Evolutionary conservation across 2,888 invertebrate species (phyloP).

Genomic region (Trilocha varians): DNA sequence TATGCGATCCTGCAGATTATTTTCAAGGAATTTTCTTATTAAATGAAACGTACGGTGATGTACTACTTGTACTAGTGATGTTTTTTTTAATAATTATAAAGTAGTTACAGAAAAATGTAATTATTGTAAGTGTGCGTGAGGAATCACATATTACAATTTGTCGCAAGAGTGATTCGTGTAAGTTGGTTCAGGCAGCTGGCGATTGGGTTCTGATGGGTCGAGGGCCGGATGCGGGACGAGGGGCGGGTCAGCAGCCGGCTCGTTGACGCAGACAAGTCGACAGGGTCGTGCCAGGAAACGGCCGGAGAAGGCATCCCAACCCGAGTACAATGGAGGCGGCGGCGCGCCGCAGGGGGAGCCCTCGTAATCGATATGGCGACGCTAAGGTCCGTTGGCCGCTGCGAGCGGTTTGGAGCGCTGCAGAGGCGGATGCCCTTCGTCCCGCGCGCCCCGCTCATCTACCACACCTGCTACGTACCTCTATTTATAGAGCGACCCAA

Average conservation of each 20-base stretch:
- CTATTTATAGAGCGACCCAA: slow-evolving; percentile 64
- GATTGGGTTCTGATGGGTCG: slow-evolving; percentile 44
- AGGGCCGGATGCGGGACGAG: slow-evolving; percentile 26
- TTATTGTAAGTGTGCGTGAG: too few relatives aligned
- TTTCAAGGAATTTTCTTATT: too few relatives aligned
- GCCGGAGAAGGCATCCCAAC: slow-evolving; percentile 67
- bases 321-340: slow-evolving; percentile 64
- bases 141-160: not conserved
- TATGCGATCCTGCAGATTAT: too few relatives aligned
- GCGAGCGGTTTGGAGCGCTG: slow-evolving; percentile 66
- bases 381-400: slow-evolving; percentile 73
- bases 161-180: slow-evolving; percentile 1
- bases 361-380: slow-evolving; percentile 74
- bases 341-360: slow-evolving; percentile 72
- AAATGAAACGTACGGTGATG: too few relatives aligned
- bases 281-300: slow-evolving; percentile 63
- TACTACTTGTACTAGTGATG: too few relatives aligned
- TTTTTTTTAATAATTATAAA: too few relatives aligned
- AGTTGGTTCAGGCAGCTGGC: slow-evolving; percentile 51
- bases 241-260: slow-evolving; percentile 28
- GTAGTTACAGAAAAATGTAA: too few relatives aligned
- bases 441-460: slow-evolving; percentile 47
- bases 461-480: slow-evolving; percentile 64
- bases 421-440: slow-evolving; percentile 65
- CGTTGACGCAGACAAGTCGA: slow-evolving; percentile 43